Percentiles rank a stretch among this genome's conserved stretches.
Evolutionary conservation across 2,113 vertebrate species (phyloP).

Genomic region (Pelmatolapia mariae): DNA sequence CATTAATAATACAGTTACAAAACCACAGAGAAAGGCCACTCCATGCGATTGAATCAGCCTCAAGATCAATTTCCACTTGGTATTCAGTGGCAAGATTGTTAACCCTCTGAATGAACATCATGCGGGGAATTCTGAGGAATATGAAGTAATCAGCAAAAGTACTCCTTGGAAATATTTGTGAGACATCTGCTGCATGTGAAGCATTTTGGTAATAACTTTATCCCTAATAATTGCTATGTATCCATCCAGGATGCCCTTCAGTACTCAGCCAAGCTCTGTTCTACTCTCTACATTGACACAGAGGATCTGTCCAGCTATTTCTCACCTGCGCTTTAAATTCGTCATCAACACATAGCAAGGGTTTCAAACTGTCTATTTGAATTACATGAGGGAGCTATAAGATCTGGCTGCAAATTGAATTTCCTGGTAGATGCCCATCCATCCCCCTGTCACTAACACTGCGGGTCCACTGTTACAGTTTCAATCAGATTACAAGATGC

Average conservation of each 20-base stretch:
- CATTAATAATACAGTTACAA: slow-evolving; percentile 40
- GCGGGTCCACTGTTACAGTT: neutral
- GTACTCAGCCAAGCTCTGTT: neutral
- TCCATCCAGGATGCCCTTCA: neutral
- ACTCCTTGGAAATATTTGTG: neutral
- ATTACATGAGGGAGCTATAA: slow-evolving; percentile 35
- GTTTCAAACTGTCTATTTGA: slow-evolving; percentile 44
- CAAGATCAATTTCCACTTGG: slow-evolving; percentile 2
- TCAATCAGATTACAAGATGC: neutral
- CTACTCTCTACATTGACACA: neutral
- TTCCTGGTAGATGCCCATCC: slow-evolving; percentile 41
- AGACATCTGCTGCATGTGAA: neutral
- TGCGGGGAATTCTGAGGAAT: neutral
- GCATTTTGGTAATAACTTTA: neutral
- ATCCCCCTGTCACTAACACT: slow-evolving; percentile 11
- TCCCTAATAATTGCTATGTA: neutral
- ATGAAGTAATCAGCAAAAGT: neutral
- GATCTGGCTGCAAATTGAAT: slow-evolving; percentile 56
- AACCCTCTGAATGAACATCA: neutral
- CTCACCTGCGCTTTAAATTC: slow-evolving; percentile 56
- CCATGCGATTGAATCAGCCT: neutral
- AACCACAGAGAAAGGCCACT: neutral
- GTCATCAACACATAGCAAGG: slow-evolving; percentile 38
- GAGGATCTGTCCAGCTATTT: slow-evolving; percentile 39
- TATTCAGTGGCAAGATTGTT: neutral